These are phyloP conservation scores for Leucoraja erinaceus DNA, from an alignment of 2,113 vertebrate species.

Conservation along the genomic window DNA sequence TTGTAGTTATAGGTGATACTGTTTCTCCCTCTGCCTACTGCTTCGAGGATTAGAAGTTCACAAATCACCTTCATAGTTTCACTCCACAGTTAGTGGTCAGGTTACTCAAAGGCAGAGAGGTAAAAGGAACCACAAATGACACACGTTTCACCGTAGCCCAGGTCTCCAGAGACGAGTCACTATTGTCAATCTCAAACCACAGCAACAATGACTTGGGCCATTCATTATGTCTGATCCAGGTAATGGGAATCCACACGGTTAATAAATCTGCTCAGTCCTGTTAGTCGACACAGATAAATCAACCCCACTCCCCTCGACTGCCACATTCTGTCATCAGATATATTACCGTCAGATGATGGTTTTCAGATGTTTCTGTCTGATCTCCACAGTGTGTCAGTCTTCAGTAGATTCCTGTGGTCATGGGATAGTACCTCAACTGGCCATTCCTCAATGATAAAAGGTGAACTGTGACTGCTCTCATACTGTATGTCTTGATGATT, in stretches of 20 bases:
- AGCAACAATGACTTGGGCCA: background rate
- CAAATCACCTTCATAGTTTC: background rate
- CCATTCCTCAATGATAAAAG: background rate
- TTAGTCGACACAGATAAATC: constrained; percentile 29
- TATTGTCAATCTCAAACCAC: constrained; percentile 30
- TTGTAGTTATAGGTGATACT: background rate
- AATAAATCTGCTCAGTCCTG: constrained; percentile 21
- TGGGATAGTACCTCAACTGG: background rate
- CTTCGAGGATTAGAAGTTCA: background rate
- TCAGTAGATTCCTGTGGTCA: background rate
- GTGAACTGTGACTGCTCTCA: background rate
- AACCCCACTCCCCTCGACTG: constrained; percentile 8
- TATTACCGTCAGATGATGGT: background rate
- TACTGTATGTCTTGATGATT: too few species aligned
- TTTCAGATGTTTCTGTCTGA: constrained; percentile 22
- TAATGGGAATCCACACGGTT: constrained; percentile 6
- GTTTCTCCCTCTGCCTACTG: background rate
- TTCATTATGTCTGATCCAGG: constrained; percentile 35
- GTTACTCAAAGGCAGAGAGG: background rate
- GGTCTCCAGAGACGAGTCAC: background rate
- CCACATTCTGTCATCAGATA: constrained; percentile 36
- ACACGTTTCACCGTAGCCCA: background rate
- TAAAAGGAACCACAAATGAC: constrained; percentile 35
- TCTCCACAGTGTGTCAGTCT: background rate
- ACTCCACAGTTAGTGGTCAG: background rate